phyloP scores from a whole-genome alignment of 2,888 invertebrate genomes.

The Sarcophaga caerulescens region DNA sequence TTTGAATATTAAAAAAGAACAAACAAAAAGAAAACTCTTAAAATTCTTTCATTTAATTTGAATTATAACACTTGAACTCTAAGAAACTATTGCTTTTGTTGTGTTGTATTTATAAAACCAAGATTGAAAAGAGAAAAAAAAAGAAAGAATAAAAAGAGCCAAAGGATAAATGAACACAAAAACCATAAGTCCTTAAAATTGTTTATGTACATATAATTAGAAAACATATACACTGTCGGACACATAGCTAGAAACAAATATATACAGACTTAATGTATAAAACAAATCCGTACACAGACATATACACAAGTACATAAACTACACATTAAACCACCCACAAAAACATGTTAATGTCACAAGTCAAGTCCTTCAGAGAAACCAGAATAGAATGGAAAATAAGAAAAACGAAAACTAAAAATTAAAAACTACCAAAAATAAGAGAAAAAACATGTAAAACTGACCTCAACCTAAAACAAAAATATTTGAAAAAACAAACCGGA shows the following conservation, averaged over 20 bases:
- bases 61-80: slow-evolving; percentile 34
- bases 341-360: slow-evolving; percentile 63
- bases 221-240: neutral
- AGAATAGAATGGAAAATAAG: neutral
- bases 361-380: slow-evolving; percentile 48
- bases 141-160: neutral
- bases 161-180: slow-evolving; percentile 28
- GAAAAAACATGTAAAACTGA: slow-evolving; percentile 51
- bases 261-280: slow-evolving; percentile 36
- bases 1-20: neutral
- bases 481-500: slow-evolving; percentile 46
- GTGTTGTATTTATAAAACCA: neutral
- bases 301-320: slow-evolving; percentile 18
- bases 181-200: slow-evolving; percentile 57
- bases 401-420: neutral
- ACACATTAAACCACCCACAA: slow-evolving; percentile 36
- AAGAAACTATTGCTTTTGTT: neutral
- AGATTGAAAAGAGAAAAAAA: neutral
- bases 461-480: slow-evolving; percentile 56
- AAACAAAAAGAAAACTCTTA: neutral
- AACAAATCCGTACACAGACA: slow-evolving; percentile 23
- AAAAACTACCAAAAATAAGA: neutral
- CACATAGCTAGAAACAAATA: slow-evolving; percentile 40
- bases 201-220: slow-evolving; percentile 26
- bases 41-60: slow-evolving; percentile 25